phyloP scores from a whole-genome alignment of 2,797 vertebrate species.

The Liparis tanakae region DNA sequence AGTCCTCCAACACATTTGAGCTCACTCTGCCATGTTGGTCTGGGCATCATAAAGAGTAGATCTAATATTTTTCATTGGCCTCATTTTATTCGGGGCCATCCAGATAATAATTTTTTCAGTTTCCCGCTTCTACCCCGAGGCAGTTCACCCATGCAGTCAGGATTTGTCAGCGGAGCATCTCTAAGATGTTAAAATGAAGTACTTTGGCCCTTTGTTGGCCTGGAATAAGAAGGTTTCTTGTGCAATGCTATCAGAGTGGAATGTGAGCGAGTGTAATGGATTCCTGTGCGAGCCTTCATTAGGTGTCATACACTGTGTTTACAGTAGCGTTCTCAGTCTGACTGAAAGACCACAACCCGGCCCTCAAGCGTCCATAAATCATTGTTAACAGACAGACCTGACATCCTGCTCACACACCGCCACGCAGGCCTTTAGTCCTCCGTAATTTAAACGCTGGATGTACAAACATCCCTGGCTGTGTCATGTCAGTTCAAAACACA shows the following conservation, averaged over 20 bases:
- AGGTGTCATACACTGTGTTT: conserved; percentile 72
- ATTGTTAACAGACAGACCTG: conserved; percentile 80
- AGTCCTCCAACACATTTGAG: conserved; percentile 32
- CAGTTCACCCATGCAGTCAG: conserved; percentile 22
- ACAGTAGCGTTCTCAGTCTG: conserved; percentile 74
- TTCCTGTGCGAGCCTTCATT: conserved; percentile 69
- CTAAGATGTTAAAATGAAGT: conserved; percentile 37
- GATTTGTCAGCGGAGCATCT: conserved; percentile 23
- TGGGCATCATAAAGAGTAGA: conserved; percentile 22
- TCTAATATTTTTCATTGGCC: conserved; percentile 17
- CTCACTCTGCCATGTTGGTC: conserved; percentile 39
- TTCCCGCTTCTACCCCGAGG: conserved; percentile 2
- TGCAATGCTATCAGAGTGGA: conserved; percentile 55
- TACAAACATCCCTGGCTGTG: conserved; percentile 72
- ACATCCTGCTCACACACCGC: conserved; percentile 79
- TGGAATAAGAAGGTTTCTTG: conserved; percentile 50
- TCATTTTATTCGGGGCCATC: conserved; percentile 8
- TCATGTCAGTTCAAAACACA: conserved; percentile 67
- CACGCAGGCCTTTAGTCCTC: conserved; percentile 67
- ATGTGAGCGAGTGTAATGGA: conserved; percentile 71
- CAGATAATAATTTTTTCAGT: conserved; percentile 12
- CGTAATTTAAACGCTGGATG: conserved; percentile 74
- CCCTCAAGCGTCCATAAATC: conserved; percentile 81
- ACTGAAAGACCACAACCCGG: conserved; percentile 64
- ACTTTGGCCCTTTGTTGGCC: conserved; percentile 40